Evolutionary conservation across 2,113 vertebrate species (phyloP).

Genomic region (Athene noctua): DNA sequence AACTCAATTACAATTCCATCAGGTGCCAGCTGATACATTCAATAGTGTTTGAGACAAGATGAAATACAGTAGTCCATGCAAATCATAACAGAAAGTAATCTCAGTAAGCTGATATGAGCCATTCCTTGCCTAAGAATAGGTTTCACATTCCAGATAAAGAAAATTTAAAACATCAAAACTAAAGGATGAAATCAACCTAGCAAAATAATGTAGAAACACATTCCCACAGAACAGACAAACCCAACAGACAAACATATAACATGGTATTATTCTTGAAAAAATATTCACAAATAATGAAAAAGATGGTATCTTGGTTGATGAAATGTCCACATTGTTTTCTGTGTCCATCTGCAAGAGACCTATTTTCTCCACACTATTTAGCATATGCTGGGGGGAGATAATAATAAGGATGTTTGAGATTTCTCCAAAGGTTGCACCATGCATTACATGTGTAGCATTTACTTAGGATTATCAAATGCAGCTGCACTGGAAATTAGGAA

Average conservation of each 20-base stretch:
- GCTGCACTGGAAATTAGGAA: not conserved
- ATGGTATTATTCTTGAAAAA: not conserved
- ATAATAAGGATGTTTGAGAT: not conserved
- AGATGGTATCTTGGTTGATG: not conserved
- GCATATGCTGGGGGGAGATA: not conserved
- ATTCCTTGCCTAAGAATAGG: not conserved
- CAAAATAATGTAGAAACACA: not conserved
- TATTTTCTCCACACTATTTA: not conserved
- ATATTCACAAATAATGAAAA: not conserved
- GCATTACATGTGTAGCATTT: not conserved
- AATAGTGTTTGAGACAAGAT: not conserved
- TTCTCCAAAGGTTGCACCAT: not conserved
- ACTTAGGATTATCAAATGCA: not conserved
- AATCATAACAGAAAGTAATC: not conserved
- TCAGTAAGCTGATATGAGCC: not conserved
- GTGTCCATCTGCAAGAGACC: not conserved
- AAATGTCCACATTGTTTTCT: not conserved
- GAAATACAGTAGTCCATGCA: not conserved
- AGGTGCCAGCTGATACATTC: not conserved
- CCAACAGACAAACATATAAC: not conserved
- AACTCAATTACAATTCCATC: slow-evolving; percentile 20
- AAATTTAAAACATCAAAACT: not conserved
- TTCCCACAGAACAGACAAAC: not conserved
- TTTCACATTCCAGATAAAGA: not conserved
- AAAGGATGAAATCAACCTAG: not conserved